These are phyloP conservation scores for Aporophyla lueneburgensis DNA, from an alignment of 2,888 invertebrate species.

Conservation along the genomic window DNA sequence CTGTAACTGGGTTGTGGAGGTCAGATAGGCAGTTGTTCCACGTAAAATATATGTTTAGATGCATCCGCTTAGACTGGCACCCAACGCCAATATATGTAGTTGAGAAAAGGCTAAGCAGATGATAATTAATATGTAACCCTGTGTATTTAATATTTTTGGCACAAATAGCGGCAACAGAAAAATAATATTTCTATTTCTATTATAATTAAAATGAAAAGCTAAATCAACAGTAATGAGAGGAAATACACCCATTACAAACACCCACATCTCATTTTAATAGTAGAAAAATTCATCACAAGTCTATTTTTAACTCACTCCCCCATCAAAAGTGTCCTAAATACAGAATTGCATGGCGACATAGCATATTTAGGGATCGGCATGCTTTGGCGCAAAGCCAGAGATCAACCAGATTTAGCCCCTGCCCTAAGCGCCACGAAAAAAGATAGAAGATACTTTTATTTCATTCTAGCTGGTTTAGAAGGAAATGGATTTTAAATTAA, in stretches of 20 bases:
- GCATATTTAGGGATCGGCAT: conserved; percentile 85
- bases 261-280: conserved; percentile 55
- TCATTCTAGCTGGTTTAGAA: conserved; percentile 41
- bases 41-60: no score
- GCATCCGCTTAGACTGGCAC: no score
- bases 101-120: no score
- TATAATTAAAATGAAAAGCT: conserved; percentile 39
- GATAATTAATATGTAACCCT: neutral
- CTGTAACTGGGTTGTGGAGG: no score
- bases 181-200: conserved; percentile 11
- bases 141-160: no score
- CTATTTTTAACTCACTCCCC: conserved; percentile 79
- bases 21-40: no score
- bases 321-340: conserved; percentile 86
- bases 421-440: conserved; percentile 80
- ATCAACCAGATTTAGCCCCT: conserved; percentile 82
- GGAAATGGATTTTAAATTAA: conserved; percentile 23
- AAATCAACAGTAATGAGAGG: conserved; percentile 37
- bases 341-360: conserved; percentile 86
- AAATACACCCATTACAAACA: conserved; percentile 38
- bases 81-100: no score
- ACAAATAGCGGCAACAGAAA: neutral
- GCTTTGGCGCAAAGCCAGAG: conserved; percentile 83
- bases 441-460: conserved; percentile 30
- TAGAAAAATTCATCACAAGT: conserved; percentile 59